Percentiles rank a stretch among this genome's conserved stretches.
Evolutionary conservation across 2,797 vertebrate species (phyloP).

Genomic region (Artibeus lituratus): DNA sequence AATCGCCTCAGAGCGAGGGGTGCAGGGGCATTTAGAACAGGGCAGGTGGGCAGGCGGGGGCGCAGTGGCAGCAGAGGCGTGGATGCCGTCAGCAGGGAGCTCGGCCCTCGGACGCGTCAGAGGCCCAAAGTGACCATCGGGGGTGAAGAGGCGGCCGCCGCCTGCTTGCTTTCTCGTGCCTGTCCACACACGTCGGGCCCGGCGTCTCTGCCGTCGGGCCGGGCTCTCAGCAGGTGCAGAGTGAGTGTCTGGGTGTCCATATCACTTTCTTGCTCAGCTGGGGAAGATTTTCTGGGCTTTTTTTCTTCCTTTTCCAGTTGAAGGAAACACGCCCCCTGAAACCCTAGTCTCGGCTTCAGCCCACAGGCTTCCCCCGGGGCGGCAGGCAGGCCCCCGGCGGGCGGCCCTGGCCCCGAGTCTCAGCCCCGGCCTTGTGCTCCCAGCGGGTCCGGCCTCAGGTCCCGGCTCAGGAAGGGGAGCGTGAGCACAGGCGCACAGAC

Average conservation of each 20-base stretch:
- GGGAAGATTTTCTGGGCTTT: neutral
- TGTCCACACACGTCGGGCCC: too few relatives aligned
- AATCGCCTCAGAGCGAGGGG: neutral
- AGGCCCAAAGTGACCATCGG: neutral
- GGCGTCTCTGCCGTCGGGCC: neutral
- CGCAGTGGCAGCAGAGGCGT: fast-evolving
- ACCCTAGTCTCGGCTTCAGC: neutral
- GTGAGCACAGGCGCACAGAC: neutral
- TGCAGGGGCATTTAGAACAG: too few relatives aligned
- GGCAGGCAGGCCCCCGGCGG: neutral
- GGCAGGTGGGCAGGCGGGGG: too few relatives aligned
- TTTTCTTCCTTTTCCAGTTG: neutral
- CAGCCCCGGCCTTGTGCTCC: neutral
- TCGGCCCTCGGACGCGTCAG: neutral
- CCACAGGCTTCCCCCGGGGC: neutral
- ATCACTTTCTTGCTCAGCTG: neutral
- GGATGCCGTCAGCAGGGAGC: neutral
- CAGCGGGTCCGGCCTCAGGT: neutral
- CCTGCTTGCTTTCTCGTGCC: neutral
- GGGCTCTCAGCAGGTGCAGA: neutral
- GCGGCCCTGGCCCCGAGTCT: neutral
- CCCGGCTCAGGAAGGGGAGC: neutral
- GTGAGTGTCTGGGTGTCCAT: neutral
- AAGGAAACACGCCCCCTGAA: neutral
- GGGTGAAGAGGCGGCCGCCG: neutral